These are phyloP conservation scores for Stratiolaelaps scimitus DNA, from an alignment of 1,140 invertebrate species.

Conservation along the genomic window DNA sequence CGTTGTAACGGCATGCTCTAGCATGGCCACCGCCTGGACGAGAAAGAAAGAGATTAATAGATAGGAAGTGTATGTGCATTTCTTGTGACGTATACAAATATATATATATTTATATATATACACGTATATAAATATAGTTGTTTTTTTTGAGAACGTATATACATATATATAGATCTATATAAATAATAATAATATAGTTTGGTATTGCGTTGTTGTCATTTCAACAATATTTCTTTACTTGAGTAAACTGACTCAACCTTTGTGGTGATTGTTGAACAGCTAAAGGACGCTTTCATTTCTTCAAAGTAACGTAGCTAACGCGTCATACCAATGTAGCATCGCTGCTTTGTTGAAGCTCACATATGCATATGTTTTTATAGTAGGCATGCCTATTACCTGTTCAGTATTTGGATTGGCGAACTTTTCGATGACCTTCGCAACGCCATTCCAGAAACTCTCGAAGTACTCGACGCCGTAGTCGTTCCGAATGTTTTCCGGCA, in stretches of 20 bases:
- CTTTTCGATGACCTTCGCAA: background rate
- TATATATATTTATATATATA: too few relatives aligned
- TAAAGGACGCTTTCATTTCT: background rate
- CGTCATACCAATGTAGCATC: too few relatives aligned
- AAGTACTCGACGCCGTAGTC: conserved; percentile 6
- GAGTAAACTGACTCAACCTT: too few relatives aligned
- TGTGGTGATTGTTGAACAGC: background rate
- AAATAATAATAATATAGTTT: background rate
- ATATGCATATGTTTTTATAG: background rate
- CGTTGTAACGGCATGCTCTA: conserved; percentile 6
- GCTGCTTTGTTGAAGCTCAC: too few relatives aligned
- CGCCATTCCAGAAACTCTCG: background rate
- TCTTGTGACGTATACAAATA: too few relatives aligned
- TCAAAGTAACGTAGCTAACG: background rate
- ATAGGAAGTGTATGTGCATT: too few relatives aligned
- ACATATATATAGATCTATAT: conserved; percentile 1
- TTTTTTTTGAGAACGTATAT: too few relatives aligned
- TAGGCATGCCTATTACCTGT: background rate
- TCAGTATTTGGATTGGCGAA: background rate
- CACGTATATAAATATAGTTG: too few relatives aligned
- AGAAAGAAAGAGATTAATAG: background rate
- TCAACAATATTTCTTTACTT: too few relatives aligned
- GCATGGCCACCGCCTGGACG: background rate
- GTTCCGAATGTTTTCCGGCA: conserved; percentile 33
- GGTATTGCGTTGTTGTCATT: too few relatives aligned